A percentile compares a stretch with the other conserved stretches of the same genome.
Evolutionary conservation across 2,888 invertebrate species (phyloP).

Genomic region (Xestoiulus laeticollis): DNA sequence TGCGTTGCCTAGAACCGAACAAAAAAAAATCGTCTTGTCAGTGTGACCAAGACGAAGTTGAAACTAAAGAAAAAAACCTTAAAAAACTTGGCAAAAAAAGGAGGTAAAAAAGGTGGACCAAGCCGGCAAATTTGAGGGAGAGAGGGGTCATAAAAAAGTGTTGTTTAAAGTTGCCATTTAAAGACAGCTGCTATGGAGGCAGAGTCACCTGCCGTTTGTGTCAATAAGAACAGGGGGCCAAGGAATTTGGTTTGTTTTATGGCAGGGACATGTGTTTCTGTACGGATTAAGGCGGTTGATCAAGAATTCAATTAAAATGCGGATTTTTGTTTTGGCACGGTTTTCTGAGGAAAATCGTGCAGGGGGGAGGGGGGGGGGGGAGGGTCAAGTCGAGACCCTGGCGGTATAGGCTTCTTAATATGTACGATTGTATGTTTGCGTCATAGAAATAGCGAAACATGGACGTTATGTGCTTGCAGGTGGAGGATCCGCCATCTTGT

Average conservation of each 20-base stretch:
- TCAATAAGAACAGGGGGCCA: not conserved
- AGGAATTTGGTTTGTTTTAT: not conserved
- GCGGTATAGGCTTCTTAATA: too few relatives aligned
- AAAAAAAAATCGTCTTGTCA: not conserved
- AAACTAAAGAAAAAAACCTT: not conserved
- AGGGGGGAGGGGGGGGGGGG: too few relatives aligned
- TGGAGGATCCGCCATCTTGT: too few relatives aligned
- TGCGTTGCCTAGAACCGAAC: not conserved
- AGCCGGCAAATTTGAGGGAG: too few relatives aligned
- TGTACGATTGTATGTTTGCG: too few relatives aligned
- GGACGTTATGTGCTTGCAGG: too few relatives aligned
- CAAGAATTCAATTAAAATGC: slow-evolving; percentile 19
- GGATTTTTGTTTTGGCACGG: not conserved
- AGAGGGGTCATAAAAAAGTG: not conserved
- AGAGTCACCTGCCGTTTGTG: not conserved
- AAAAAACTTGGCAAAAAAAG: not conserved
- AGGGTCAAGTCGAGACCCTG: too few relatives aligned
- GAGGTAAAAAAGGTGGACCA: not conserved
- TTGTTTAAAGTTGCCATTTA: not conserved
- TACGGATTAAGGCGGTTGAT: not conserved
- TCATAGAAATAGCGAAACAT: too few relatives aligned
- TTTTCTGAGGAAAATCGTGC: too few relatives aligned
- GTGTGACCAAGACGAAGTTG: not conserved
- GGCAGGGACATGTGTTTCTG: slow-evolving; percentile 3
- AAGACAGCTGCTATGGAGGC: not conserved